Evolutionary conservation across 2,797 vertebrate genomes (phyloP).

Genomic region (Choloepus didactylus): DNA sequence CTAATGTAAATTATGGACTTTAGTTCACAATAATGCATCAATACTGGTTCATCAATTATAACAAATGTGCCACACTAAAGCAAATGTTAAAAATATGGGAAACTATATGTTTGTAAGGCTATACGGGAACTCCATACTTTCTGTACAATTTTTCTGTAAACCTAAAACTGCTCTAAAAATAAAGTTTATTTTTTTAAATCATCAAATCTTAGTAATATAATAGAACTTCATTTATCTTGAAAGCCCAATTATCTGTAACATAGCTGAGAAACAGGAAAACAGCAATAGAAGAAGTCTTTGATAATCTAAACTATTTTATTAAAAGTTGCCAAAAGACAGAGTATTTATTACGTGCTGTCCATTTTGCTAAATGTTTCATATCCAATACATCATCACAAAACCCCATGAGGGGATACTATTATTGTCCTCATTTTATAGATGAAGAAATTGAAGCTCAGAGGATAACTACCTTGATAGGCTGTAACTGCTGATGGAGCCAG

Average conservation of each 20-base stretch:
- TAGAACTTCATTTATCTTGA: background rate
- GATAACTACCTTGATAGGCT: background rate
- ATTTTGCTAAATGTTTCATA: background rate
- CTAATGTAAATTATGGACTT: too few relatives aligned
- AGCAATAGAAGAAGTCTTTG: background rate
- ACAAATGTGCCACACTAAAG: too few relatives aligned
- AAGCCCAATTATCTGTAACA: background rate
- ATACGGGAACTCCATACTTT: too few relatives aligned
- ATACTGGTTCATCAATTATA: too few relatives aligned
- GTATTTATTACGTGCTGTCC: background rate
- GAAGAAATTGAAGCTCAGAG: background rate
- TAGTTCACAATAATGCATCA: too few relatives aligned
- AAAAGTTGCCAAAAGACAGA: background rate
- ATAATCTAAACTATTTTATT: constrained; percentile 17
- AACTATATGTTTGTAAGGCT: too few relatives aligned
- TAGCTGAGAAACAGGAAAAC: constrained; percentile 20
- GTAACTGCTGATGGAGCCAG: background rate
- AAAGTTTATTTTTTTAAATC: background rate
- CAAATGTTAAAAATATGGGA: too few relatives aligned
- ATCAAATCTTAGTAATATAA: background rate
- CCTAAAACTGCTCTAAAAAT: too few relatives aligned
- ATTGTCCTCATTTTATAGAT: background rate
- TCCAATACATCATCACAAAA: constrained; percentile 21
- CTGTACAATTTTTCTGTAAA: too few relatives aligned
- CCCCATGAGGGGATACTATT: background rate